A percentile compares a stretch with the other conserved stretches of the same genome.
These are phyloP conservation scores for Drosophila colorata DNA, from an alignment of 2,888 invertebrate genomes.

Conservation along the genomic window DNA sequence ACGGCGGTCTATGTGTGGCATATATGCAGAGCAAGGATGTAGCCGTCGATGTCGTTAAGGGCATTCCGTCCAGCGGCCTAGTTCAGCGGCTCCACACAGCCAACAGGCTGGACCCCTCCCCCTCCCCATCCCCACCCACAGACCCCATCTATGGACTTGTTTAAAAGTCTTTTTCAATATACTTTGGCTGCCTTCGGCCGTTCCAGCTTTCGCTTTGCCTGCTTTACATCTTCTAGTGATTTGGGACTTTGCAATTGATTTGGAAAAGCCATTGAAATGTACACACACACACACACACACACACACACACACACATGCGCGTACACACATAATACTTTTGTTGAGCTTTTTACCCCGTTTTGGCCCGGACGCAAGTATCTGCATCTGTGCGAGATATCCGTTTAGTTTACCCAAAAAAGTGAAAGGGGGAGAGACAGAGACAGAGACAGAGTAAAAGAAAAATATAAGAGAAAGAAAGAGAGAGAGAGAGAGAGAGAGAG, in stretches of 20 bases:
- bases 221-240: slow-evolving; percentile 44
- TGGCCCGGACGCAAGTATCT: neutral
- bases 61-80: slow-evolving; percentile 9
- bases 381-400: neutral
- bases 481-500: neutral
- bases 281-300: slow-evolving; percentile 13
- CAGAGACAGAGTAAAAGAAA: neutral
- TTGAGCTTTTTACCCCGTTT: neutral
- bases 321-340: neutral
- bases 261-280: slow-evolving; percentile 51
- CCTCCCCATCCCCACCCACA: no score
- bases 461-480: neutral
- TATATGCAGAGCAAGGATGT: slow-evolving; percentile 28
- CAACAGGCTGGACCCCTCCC: neutral
- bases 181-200: slow-evolving; percentile 39
- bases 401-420: neutral
- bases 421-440: neutral
- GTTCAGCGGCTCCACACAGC: neutral
- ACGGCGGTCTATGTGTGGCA: slow-evolving; percentile 6
- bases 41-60: slow-evolving; percentile 28
- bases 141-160: slow-evolving; percentile 7
- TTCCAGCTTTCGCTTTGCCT: slow-evolving; percentile 32
- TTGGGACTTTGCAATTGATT: slow-evolving; percentile 60
- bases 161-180: slow-evolving; percentile 43
- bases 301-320: neutral